A percentile compares a stretch with the other conserved stretches of the same genome.
Evolutionary conservation across 2,888 invertebrate species (phyloP).

Genomic region (Hipparchia sbordonii): DNA sequence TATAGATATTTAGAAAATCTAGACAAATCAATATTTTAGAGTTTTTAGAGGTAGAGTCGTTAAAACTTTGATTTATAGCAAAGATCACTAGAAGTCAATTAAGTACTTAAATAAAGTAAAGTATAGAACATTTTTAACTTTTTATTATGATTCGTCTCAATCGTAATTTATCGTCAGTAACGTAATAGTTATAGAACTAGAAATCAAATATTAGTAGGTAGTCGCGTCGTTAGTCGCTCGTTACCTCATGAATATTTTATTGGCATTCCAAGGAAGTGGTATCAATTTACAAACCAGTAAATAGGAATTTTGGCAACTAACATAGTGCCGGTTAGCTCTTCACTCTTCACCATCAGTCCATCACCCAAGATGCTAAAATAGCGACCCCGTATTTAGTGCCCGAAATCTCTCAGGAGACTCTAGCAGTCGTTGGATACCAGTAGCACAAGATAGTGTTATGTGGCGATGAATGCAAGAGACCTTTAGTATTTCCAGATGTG

Average conservation of each 20-base stretch:
- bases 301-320: conserved; percentile 3
- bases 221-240: background rate
- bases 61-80: conserved; percentile 1
- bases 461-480: too few species aligned
- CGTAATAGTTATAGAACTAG: background rate
- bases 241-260: conserved; percentile 24
- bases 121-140: background rate
- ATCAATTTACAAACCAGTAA: conserved; percentile 17
- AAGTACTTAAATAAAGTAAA: background rate
- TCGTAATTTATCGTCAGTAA: conserved; percentile 5
- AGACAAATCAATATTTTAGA: background rate
- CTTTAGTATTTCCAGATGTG: too few species aligned
- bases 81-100: conserved; percentile 13
- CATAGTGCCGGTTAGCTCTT: background rate
- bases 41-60: conserved; percentile 2
- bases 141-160: background rate
- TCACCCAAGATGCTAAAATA: too few species aligned
- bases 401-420: too few species aligned
- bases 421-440: too few species aligned
- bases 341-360: background rate
- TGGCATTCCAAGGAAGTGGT: conserved; percentile 18
- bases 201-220: conserved; percentile 28
- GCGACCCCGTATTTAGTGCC: too few species aligned
- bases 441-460: too few species aligned
- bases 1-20: too few species aligned